Conservation (phyloP, 2,113 vertebrate genomes). For the Anarhynchus alexandrinus region DNA sequence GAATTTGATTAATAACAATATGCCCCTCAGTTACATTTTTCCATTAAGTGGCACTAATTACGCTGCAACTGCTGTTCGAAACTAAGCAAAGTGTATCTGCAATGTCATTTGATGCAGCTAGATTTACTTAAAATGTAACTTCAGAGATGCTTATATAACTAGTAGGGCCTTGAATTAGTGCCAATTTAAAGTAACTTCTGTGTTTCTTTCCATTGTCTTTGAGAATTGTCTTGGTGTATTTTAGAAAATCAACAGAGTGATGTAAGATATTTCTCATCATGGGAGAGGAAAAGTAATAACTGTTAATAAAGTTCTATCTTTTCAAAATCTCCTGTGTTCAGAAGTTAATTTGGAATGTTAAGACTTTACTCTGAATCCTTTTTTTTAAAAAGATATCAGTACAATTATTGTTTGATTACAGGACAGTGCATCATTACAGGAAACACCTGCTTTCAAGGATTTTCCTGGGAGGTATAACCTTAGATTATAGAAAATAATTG, state of each 20-base stretch:
- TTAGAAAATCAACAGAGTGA: not conserved
- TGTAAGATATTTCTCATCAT: not conserved
- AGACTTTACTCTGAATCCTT: not conserved
- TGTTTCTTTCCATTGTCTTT: not conserved
- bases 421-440: not conserved
- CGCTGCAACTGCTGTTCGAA: constrained; percentile 57
- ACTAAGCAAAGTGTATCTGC: constrained; percentile 49
- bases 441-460: not conserved
- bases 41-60: constrained; percentile 65
- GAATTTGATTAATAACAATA: constrained; percentile 65
- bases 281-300: not conserved
- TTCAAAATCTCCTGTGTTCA: not conserved
- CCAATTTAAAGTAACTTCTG: not conserved
- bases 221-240: not conserved
- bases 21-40: constrained; percentile 42
- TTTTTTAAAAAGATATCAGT: not conserved
- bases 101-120: constrained; percentile 39
- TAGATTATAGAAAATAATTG: not conserved
- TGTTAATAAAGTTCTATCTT: not conserved
- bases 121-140: constrained; percentile 39
- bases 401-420: not conserved
- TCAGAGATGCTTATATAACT: not conserved
- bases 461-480: not conserved
- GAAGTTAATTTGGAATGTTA: not conserved
- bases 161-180: not conserved